These are phyloP conservation scores for Choreutis nemorana DNA, from an alignment of 2,888 invertebrate species.

Conservation along the genomic window DNA sequence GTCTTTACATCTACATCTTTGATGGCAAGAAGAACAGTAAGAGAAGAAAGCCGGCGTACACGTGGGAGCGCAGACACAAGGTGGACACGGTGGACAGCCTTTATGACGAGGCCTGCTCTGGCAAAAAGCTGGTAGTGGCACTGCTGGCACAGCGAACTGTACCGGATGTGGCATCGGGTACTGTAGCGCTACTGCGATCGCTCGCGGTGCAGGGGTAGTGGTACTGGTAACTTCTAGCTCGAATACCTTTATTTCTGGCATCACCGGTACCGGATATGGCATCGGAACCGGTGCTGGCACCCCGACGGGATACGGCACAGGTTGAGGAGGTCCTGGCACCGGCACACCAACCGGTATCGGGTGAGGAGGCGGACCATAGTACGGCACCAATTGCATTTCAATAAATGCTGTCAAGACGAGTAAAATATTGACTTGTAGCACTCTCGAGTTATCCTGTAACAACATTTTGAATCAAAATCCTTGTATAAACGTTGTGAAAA, in stretches of 20 bases:
- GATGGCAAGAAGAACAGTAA: slow-evolving; percentile 44
- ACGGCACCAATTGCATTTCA: not conserved
- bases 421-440: too few species aligned
- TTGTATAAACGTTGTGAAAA: too few species aligned
- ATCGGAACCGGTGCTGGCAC: not conserved
- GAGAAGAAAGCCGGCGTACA: slow-evolving; percentile 49
- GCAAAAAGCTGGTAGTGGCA: slow-evolving; percentile 16
- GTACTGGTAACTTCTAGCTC: too few species aligned
- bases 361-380: not conserved
- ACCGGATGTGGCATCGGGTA: slow-evolving; percentile 16
- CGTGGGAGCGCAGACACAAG: slow-evolving; percentile 34
- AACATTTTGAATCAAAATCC: too few species aligned
- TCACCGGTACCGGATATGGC: not conserved
- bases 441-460: too few species aligned
- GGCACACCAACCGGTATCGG: not conserved
- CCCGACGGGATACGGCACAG: not conserved
- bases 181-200: not conserved
- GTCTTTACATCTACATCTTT: slow-evolving; percentile 34
- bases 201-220: not conserved
- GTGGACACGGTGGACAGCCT: slow-evolving; percentile 43
- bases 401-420: too few species aligned
- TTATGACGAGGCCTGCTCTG: slow-evolving; percentile 12
- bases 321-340: not conserved
- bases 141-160: slow-evolving; percentile 22
- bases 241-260: too few species aligned